These are phyloP conservation scores for Sminthurides aquaticus DNA, from an alignment of 2,888 invertebrate genomes.

Conservation along the genomic window DNA sequence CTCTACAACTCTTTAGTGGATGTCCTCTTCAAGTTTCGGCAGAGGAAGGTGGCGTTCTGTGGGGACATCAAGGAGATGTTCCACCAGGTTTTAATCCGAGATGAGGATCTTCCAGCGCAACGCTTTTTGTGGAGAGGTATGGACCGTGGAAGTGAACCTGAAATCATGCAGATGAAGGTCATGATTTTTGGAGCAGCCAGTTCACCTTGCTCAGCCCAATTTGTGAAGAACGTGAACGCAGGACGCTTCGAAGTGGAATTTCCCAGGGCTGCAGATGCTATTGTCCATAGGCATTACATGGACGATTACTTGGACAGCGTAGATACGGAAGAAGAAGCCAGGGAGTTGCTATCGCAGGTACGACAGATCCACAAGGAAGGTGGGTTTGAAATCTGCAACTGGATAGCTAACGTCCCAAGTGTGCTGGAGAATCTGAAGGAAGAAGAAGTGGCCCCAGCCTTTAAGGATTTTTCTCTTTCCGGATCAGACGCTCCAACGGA, in stretches of 20 bases:
- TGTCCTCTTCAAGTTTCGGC: conserved; percentile 13
- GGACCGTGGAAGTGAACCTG: not conserved
- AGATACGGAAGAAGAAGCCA: not conserved
- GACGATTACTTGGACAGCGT: conserved; percentile 16
- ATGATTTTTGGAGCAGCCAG: conserved; percentile 1
- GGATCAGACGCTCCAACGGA: not conserved
- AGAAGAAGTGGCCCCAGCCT: not conserved
- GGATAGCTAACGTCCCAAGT: not conserved
- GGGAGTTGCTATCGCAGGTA: not conserved
- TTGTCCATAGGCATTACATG: not conserved
- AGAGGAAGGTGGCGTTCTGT: conserved; percentile 3
- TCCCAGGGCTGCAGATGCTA: not conserved
- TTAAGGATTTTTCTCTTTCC: not conserved
- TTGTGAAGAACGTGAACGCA: conserved; percentile 2
- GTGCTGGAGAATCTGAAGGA: conserved; percentile 2
- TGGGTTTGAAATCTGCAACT: conserved; percentile 1
- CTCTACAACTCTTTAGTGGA: not conserved
- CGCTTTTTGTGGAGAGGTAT: conserved; percentile 11
- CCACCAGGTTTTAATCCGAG: not conserved
- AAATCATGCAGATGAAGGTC: not conserved
- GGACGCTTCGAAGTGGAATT: not conserved
- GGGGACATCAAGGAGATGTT: conserved; percentile 16
- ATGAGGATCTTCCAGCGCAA: conserved; percentile 12
- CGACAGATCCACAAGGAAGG: not conserved
- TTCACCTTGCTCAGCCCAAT: not conserved